Percentiles rank a stretch among this genome's conserved stretches.
These are phyloP conservation scores for Hermaeophaga mercurialis DNA, from an alignment of 2,888 invertebrate species.

Conservation along the genomic window DNA sequence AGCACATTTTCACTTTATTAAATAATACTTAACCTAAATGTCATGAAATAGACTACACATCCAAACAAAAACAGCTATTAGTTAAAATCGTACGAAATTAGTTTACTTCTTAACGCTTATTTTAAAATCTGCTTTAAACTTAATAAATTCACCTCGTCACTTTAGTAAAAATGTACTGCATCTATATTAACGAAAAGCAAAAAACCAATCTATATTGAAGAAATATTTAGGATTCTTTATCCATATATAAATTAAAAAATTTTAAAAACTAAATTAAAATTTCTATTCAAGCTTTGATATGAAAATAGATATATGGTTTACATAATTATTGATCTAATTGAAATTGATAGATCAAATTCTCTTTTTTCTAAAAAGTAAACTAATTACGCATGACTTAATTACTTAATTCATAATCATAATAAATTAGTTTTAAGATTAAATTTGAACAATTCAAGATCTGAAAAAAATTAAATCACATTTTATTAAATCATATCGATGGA, in stretches of 20 bases:
- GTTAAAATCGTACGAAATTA: background rate
- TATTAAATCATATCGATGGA: no score
- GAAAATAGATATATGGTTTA: no score
- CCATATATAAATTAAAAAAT: no score
- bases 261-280: no score
- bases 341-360: no score
- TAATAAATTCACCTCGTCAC: background rate
- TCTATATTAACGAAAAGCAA: no score
- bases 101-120: background rate
- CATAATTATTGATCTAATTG: no score
- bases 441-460: conserved; percentile 17
- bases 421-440: background rate
- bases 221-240: no score
- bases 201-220: no score
- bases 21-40: conserved; percentile 1
- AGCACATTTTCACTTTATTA: background rate
- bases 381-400: conserved; percentile 12
- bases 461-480: conserved; percentile 3
- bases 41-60: background rate
- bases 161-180: no score
- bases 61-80: background rate
- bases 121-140: background rate
- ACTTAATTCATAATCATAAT: conserved; percentile 3
- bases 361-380: background rate
- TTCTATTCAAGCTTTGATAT: no score